These are phyloP conservation scores for Drosophila trapezifrons DNA, from an alignment of 1,140 invertebrate genomes.

Conservation along the genomic window DNA sequence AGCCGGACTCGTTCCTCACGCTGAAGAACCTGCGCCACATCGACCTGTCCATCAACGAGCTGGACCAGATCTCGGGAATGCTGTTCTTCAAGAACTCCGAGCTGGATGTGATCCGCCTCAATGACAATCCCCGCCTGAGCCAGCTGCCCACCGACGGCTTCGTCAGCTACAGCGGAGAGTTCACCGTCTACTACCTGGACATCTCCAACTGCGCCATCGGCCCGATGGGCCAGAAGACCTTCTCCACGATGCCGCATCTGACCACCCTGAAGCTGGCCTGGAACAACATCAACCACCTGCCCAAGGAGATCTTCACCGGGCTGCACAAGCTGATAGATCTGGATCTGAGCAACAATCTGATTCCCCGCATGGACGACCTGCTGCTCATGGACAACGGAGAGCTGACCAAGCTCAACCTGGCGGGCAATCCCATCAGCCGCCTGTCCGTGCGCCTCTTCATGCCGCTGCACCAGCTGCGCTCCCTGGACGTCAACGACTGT, in stretches of 20 bases:
- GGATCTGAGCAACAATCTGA: conserved; percentile 88
- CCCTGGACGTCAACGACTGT: conserved; percentile 88
- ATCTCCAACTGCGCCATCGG: conserved; percentile 88
- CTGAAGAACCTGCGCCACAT: conserved; percentile 87
- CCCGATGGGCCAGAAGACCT: conserved; percentile 86
- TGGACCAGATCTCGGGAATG: conserved; percentile 87
- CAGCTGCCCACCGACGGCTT: conserved; percentile 87
- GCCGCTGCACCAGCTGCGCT: conserved; percentile 85
- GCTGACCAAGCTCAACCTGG: conserved; percentile 88
- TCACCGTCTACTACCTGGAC: conserved; percentile 88
- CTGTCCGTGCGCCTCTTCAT: conserved; percentile 88
- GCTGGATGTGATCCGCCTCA: conserved; percentile 88
- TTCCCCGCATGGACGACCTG: conserved; percentile 86
- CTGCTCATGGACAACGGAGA: conserved; percentile 87
- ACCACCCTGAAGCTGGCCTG: conserved; percentile 87
- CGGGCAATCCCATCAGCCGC: conserved; percentile 88
- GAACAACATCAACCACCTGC: conserved; percentile 86
- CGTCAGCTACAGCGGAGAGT: conserved; percentile 85
- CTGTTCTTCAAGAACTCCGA: conserved; percentile 88
- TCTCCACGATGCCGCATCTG: conserved; percentile 88
- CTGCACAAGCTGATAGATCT: conserved; percentile 87
- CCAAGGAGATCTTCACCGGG: conserved; percentile 74
- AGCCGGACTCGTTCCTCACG: conserved; percentile 87
- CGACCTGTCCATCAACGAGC: conserved; percentile 88
- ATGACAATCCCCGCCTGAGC: conserved; percentile 87